These are phyloP conservation scores for Eupithecia pulchellata DNA, from an alignment of 2,888 invertebrate species.

Conservation along the genomic window DNA sequence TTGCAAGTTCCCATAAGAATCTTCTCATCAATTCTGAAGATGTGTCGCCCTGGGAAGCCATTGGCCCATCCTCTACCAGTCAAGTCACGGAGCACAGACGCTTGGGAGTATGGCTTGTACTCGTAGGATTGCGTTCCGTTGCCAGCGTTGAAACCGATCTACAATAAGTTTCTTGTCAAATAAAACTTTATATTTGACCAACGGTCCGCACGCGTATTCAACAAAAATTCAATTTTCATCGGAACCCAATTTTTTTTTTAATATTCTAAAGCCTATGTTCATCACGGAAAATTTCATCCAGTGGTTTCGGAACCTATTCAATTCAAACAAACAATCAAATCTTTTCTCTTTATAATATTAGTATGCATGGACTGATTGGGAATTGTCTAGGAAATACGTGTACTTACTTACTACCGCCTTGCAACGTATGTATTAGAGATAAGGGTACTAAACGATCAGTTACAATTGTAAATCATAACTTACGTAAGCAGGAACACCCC, in stretches of 20 bases:
- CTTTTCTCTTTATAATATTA: too few species aligned
- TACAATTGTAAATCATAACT: conserved; percentile 63
- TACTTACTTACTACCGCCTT: background rate
- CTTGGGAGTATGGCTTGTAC: conserved; percentile 95
- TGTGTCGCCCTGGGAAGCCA: conserved; percentile 94
- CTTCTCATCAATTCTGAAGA: conserved; percentile 97
- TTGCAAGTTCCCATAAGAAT: conserved; percentile 97
- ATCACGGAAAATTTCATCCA: too few species aligned
- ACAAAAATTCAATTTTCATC: too few species aligned
- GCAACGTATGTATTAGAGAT: background rate
- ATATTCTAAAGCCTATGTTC: too few species aligned
- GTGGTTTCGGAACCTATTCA: too few species aligned
- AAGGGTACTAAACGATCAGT: too few species aligned
- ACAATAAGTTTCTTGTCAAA: background rate
- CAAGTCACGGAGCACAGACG: conserved; percentile 92
- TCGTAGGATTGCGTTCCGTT: conserved; percentile 96
- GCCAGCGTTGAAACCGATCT: conserved; percentile 98
- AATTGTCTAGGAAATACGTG: background rate
- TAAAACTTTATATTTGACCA: background rate
- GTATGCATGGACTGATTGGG: background rate
- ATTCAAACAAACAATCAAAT: too few species aligned
- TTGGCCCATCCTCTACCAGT: conserved; percentile 95
- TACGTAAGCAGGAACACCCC: conserved; percentile 94
- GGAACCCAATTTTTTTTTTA: too few species aligned
- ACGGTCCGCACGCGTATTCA: too few species aligned